Conservation (phyloP, 1,140 invertebrate species). For the Medauroidea extradentata region DNA sequence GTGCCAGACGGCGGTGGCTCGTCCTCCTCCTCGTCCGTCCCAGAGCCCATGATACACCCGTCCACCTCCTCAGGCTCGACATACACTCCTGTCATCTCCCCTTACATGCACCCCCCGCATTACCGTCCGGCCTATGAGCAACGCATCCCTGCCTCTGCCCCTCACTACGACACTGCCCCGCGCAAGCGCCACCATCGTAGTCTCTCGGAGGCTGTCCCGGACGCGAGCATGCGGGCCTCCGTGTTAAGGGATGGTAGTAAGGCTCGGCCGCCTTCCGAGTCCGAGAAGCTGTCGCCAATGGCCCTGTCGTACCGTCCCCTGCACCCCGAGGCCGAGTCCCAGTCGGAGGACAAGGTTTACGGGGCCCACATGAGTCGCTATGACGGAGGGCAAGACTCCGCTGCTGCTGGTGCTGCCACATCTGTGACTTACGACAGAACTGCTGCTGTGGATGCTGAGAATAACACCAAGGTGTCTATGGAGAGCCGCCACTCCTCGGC, state of each 20-base stretch:
- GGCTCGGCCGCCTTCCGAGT: slow-evolving; percentile 53
- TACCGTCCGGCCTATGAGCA: slow-evolving; percentile 27
- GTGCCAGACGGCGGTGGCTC: background rate
- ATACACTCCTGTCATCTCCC: slow-evolving; percentile 43
- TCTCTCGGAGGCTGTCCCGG: slow-evolving; percentile 43
- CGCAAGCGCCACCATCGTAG: slow-evolving; percentile 43
- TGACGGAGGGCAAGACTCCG: slow-evolving; percentile 34
- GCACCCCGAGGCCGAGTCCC: slow-evolving; percentile 1
- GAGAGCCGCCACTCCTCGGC: slow-evolving; percentile 24
- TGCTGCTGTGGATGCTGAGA: slow-evolving; percentile 34
- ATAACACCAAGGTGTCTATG: background rate
- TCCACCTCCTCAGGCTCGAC: slow-evolving; percentile 37
- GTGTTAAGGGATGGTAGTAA: slow-evolving; percentile 56
- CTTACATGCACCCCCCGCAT: slow-evolving; percentile 40
- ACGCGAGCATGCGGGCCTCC: slow-evolving; percentile 50
- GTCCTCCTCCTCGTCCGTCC: background rate
- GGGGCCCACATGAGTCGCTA: slow-evolving; percentile 27
- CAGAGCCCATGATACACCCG: slow-evolving; percentile 30
- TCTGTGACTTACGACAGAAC: slow-evolving; percentile 35
- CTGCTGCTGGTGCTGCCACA: slow-evolving; percentile 30
- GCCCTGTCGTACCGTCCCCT: slow-evolving; percentile 8
- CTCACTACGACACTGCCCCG: slow-evolving; percentile 10
- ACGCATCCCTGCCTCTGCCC: slow-evolving; percentile 13
- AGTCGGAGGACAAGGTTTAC: slow-evolving; percentile 7
- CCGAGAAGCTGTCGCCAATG: slow-evolving; percentile 24